Evolutionary conservation across 2,113 vertebrate genomes (phyloP).

Genomic region (Montifringilla adamsi): DNA sequence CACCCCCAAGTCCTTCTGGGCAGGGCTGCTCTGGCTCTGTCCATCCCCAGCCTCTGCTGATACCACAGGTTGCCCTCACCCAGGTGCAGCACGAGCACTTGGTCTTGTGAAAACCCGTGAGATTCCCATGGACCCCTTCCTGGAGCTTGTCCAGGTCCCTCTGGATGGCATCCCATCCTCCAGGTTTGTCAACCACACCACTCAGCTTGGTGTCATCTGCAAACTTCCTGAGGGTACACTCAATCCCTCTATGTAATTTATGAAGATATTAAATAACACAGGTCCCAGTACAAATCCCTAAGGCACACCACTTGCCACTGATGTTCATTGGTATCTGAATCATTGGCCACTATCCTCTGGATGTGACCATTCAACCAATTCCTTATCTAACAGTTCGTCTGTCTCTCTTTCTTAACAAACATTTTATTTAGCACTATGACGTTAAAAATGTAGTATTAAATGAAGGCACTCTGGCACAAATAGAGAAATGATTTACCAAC

Average conservation of each 20-base stretch:
- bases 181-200: too few species aligned
- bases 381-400: background rate
- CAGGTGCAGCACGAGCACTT: background rate
- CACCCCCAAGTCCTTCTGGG: background rate
- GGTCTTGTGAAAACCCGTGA: fast-evolving
- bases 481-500: background rate
- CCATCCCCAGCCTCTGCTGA: background rate
- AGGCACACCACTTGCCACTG: too few species aligned
- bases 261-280: background rate
- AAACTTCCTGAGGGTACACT: background rate
- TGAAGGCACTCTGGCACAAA: background rate
- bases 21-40: background rate
- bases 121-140: fast-evolving
- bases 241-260: background rate
- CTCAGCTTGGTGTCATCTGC: background rate
- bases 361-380: background rate
- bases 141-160: background rate
- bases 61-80: fast-evolving
- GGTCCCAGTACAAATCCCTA: fast-evolving
- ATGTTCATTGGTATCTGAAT: background rate
- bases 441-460: background rate
- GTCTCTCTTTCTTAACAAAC: background rate
- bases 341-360: background rate
- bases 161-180: background rate
- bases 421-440: background rate